Evolutionary conservation across 2,888 invertebrate genomes (phyloP), one percentile per base, ranked within the genome.

Genomic region (Thymelicus acteon): DNA sequence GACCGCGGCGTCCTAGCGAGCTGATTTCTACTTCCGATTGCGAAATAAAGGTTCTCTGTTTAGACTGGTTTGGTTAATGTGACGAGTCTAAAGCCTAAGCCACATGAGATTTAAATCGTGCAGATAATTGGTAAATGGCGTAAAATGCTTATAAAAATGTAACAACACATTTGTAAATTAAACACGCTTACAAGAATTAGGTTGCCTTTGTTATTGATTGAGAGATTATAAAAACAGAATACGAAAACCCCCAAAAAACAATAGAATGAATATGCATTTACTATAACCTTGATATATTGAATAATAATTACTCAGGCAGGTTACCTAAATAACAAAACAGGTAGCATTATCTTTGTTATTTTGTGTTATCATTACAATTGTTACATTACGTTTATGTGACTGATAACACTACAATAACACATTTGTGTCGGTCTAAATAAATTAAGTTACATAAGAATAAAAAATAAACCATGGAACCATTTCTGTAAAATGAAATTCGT

Each of bases 11-110:
- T 70, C 69, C 69, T 70, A 64, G 69, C 58, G 58, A 60, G 64
- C 70, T 64, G 64, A 64, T 70, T 70, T 70, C 70, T 70, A 44
- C 60, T 70, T 70, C 70, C 64, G 60, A 64, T 70, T 70, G 60
- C 15, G 54, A 63, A 39, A 69, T 52, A 70, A 70, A 64, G 64
- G 60, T 31, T 60, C 60, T 60, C 52, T 65, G 60, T 39, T 48
- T 19, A 67, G 48, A 37, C 44, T 52, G 7, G 40, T 48, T 37
- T 63, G 19, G 66, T 10, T 39, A 7, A n/a, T 58, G 13, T 31
- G 12, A 24, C 10, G 12, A 19, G 12, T 31, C 31, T 31, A 8
- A 15, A 19, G 6, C 2, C 0, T 7, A 24, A 15, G 8, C 19
- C 52, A 52, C 19, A 52, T 52, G 52, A 6, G 52, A 52, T 52